Evolutionary conservation across 2,888 invertebrate genomes (phyloP).

Genomic region (Mythimna impura): DNA sequence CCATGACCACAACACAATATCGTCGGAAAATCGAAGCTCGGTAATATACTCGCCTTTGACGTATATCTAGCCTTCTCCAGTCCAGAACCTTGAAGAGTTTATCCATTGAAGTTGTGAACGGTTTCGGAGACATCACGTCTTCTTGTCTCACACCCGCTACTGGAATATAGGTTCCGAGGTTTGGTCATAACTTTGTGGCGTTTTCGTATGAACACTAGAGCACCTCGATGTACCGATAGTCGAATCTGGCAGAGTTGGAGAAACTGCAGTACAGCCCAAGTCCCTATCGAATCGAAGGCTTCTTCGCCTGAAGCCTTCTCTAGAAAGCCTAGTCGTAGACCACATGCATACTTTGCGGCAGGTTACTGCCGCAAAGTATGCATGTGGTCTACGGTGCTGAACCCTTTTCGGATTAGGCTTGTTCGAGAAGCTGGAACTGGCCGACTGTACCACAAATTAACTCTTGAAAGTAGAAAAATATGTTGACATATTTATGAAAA

Average conservation of each 20-base stretch:
- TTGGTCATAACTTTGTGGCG: not conserved
- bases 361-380: not conserved
- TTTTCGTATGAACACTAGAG: not conserved
- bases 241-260: not conserved
- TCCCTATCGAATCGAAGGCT: not conserved
- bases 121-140: not conserved
- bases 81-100: not conserved
- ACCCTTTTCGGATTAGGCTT: not conserved
- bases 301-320: no score
- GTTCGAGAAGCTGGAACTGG: not conserved
- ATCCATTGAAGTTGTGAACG: not conserved
- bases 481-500: not conserved
- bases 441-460: conserved; percentile 1
- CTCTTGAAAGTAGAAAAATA: not conserved
- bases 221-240: not conserved
- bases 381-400: not conserved
- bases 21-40: no score
- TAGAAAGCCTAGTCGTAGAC: no score
- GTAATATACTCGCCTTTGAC: no score
- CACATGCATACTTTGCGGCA: no score
- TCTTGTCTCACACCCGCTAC: not conserved
- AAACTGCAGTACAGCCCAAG: not conserved
- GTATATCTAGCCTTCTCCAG: not conserved
- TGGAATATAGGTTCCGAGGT: not conserved
- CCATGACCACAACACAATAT: no score